Evolutionary conservation across 2,888 invertebrate species (phyloP).

Genomic region (Chymomyza amoena): DNA sequence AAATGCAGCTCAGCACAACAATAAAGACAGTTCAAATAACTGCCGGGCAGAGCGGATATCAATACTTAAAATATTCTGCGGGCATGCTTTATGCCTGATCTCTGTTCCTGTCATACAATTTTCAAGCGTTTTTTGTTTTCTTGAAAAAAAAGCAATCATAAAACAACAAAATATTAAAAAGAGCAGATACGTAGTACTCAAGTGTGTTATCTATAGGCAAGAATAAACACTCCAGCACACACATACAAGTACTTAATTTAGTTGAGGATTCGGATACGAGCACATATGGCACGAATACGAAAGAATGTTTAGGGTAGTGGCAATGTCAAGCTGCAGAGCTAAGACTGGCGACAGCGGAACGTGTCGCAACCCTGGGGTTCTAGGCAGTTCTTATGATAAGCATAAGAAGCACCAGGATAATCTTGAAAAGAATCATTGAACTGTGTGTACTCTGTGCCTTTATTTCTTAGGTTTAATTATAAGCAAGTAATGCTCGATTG

Average conservation of each 20-base stretch:
- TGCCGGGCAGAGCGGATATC: conserved; percentile 47
- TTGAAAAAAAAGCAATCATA: not conserved
- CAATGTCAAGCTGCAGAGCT: not conserved
- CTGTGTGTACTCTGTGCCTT: not conserved
- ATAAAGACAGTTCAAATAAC: conserved; percentile 34
- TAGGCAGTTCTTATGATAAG: not conserved
- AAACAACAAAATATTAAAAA: not conserved
- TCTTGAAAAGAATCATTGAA: not conserved
- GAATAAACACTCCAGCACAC: not conserved
- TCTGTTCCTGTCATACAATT: conserved; percentile 14
- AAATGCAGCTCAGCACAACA: conserved; percentile 9
- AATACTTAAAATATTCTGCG: conserved; percentile 54
- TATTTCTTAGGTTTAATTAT: not conserved
- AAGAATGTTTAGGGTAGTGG: not conserved
- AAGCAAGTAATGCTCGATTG: not conserved
- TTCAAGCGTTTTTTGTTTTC: conserved; percentile 25
- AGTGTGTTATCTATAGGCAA: not conserved
- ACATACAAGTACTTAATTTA: not conserved
- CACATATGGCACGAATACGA: conserved; percentile 43
- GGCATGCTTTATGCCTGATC: conserved; percentile 4
- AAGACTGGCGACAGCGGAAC: not conserved
- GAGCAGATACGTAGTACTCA: not conserved
- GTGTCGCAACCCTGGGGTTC: not conserved
- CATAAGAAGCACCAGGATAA: not conserved
- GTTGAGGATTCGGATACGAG: not conserved